Conservation (phyloP, 2,888 invertebrate genomes). For the Cantharis rustica region DNA sequence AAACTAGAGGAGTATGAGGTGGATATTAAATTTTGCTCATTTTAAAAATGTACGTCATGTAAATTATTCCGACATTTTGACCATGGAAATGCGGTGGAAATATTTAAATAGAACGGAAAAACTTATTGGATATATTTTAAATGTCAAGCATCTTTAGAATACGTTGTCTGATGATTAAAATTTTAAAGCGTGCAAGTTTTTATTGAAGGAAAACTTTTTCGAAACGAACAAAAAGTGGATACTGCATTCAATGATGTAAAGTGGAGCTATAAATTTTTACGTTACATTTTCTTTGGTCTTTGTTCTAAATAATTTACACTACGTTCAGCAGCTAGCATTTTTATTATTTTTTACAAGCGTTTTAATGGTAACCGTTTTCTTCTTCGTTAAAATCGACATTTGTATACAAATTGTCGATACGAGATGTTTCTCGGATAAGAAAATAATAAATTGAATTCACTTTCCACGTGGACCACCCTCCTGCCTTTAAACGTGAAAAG, state of each 20-base stretch:
- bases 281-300: conserved; percentile 19
- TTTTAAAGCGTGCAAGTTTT: conserved; percentile 16
- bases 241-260: conserved; percentile 21
- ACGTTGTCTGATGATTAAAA: conserved; percentile 11
- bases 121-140: background rate
- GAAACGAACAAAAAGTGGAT: conserved; percentile 18
- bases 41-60: background rate
- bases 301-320: conserved; percentile 19
- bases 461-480: background rate
- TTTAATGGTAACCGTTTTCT: background rate
- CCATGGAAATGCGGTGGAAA: background rate
- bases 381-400: background rate
- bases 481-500: background rate
- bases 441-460: background rate
- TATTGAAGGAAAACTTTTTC: conserved; percentile 17
- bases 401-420: background rate
- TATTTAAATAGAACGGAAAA: background rate
- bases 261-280: conserved; percentile 30
- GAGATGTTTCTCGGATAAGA: background rate
- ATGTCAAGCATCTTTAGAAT: background rate
- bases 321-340: conserved; percentile 1
- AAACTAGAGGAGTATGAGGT: background rate
- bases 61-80: background rate
- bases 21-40: background rate
- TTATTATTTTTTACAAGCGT: background rate